Base-by-base conservation (phyloP, 2,113 vertebrate species). In the Phylloscopus trochilus region DNA sequence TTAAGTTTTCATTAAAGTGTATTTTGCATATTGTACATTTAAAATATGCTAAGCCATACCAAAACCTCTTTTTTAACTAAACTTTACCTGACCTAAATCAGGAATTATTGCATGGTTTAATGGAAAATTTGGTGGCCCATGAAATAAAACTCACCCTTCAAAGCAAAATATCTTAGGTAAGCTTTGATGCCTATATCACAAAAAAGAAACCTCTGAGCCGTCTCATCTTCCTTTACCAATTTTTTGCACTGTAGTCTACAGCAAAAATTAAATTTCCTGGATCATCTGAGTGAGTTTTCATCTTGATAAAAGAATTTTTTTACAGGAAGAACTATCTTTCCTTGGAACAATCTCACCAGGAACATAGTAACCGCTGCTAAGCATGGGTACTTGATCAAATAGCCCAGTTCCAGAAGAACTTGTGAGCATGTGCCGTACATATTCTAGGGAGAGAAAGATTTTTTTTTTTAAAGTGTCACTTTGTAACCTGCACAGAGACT, bases 131-230 rank as follows among this genome's bases (percentile, higher is more conserved):
- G 6, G 8, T 56, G 20, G 60, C 18, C 11, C 39, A 7, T 18
- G 5, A 27, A 51, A 19, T 66, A 15, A 70, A 75, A 70, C 8
- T 62, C 56, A 58, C 3, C 1, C 33, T 75, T 16, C 27, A 24
- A 84, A 82, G 21, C 4, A 59, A 84, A 83, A 11, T 62, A n/a
- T 28, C 23, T 67, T 67, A 49, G 14, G n/a, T 66, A 44, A 80
- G 0, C 3, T 31, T 47, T 69, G 41, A 77, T 41, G 12, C 4
- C 10, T 68, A 1, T 6, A 53, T 77, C 1, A 2, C 23, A 30
- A 37, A 82, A 20, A 92, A 59, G n/a, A 86, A 89, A 52, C 2
- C 4, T 78, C 26, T 33, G 20, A 84, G 35, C 3, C 37, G 21
- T 33, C 4, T 63, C 10, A 46, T 53, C 47, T 58, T 77, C 28